Evolutionary conservation across 1,140 invertebrate species (phyloP).

Genomic region (Thalassaphorura encarpata): DNA sequence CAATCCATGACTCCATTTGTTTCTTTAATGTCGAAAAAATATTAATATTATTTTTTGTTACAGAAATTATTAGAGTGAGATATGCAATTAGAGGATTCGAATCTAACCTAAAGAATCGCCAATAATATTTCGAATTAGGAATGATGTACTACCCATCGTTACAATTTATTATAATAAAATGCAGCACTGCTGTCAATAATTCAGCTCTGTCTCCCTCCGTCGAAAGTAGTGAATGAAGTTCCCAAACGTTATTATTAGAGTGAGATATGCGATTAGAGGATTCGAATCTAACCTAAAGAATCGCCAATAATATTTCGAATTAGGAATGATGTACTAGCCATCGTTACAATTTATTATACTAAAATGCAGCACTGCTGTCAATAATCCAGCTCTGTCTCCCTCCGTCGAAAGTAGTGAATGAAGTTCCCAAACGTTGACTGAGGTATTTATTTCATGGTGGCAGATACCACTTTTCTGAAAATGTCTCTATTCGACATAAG

Average conservation of each 20-base stretch:
- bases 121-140: slow-evolving; percentile 24
- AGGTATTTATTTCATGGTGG: too few relatives aligned
- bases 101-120: slow-evolving; percentile 2
- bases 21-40: neutral
- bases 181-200: too few relatives aligned
- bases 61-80: too few relatives aligned
- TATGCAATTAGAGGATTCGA: neutral
- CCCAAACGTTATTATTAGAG: neutral
- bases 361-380: too few relatives aligned
- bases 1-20: neutral
- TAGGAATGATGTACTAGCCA: slow-evolving; percentile 23
- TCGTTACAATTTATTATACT: neutral
- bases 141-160: slow-evolving; percentile 20
- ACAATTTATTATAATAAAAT: neutral
- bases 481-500: too few relatives aligned
- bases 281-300: neutral
- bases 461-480: too few relatives aligned
- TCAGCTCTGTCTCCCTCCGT: neutral
- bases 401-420: neutral
- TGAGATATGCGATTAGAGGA: neutral
- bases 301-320: slow-evolving; percentile 25
- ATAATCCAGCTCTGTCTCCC: neutral
- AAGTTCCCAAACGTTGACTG: neutral
- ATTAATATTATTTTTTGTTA: too few relatives aligned
- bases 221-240: neutral